Base-by-base conservation (phyloP, 2,113 vertebrate genomes). In the Corydoras maculifer region DNA sequence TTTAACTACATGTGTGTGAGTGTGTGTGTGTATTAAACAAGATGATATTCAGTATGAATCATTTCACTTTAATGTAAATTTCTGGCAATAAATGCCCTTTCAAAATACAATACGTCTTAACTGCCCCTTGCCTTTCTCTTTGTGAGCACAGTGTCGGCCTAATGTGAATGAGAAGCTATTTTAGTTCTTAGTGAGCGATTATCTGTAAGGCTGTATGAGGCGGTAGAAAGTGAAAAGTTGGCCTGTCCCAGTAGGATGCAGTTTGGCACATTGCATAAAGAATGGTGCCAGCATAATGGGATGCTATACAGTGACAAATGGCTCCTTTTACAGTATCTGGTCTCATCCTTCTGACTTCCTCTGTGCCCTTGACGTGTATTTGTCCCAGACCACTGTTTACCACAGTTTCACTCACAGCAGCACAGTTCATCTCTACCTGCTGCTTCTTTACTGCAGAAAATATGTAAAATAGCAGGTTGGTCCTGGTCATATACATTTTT, bases 261-360 rank as follows among this genome's bases (percentile, higher is more conserved):
- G 71, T 75, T 77, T 69, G 70, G 63, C 12, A 76, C 70, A 43
- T 32, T 30, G 65, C 9, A 9, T 84, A 76, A 82, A 82, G 81
- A 83, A 84, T 84, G 79, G 61, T 73, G 72, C 70, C 57, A 57
- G 69, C 67, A 70, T 84, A 88, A 86, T 86, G 77, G 81, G 68
- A 84, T 81, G 81, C 82, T 78, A 73, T 83, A 75, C 84, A 84
- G 78, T 85, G 87, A 87, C 82, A 86, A 87, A 88, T 86, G 82
- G 83, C 80, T 79, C 84, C 67, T 82, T 83, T 85, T 81, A 75
- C 78, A 76, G 78, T 80, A 77, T 78, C 82, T 77, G 68, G 71
- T 77, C 78, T 80, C 81, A 74, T 79, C 74, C 76, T 57, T 73
- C 76, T 78, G 83, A 87, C 83, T 85, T 87, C 86, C 79, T 67